Evolutionary conservation across 2,113 vertebrate species (phyloP).

Genomic region (Shinisaurus crocodilurus): DNA sequence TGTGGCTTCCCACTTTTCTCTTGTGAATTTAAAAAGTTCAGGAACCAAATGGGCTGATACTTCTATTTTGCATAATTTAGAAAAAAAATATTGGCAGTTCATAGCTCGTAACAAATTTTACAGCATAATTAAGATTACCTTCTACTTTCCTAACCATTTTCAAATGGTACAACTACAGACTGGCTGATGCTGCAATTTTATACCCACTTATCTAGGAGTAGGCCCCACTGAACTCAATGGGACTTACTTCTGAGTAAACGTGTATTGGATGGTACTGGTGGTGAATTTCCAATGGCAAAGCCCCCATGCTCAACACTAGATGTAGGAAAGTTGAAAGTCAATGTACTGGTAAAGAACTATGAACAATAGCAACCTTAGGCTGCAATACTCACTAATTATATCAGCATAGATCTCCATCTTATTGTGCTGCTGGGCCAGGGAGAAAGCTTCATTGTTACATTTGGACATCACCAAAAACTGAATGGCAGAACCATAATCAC

Average conservation of each 20-base stretch:
- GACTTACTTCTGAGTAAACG: background rate
- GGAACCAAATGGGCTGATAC: background rate
- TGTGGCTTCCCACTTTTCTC: background rate
- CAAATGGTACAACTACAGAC: background rate
- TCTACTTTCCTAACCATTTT: background rate
- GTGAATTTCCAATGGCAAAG: background rate
- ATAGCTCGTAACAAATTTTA: background rate
- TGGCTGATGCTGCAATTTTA: background rate
- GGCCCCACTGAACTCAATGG: background rate
- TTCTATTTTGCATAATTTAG: background rate
- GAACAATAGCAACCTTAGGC: background rate
- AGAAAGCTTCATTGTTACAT: slow-evolving; percentile 96
- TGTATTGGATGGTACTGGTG: background rate
- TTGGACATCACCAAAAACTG: slow-evolving; percentile 96
- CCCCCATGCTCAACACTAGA: background rate
- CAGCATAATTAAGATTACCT: background rate
- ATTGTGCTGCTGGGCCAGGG: slow-evolving; percentile 94
- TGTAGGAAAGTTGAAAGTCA: background rate
- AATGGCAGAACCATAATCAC: slow-evolving; percentile 96
- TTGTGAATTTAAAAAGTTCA: background rate
- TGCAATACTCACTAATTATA: slow-evolving; percentile 88
- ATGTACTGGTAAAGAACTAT: background rate
- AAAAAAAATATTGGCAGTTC: background rate
- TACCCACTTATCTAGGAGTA: background rate
- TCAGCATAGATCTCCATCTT: slow-evolving; percentile 99